Conservation (phyloP, 2,113 vertebrate genomes). For the Cyprinodon tularosa region DNA sequence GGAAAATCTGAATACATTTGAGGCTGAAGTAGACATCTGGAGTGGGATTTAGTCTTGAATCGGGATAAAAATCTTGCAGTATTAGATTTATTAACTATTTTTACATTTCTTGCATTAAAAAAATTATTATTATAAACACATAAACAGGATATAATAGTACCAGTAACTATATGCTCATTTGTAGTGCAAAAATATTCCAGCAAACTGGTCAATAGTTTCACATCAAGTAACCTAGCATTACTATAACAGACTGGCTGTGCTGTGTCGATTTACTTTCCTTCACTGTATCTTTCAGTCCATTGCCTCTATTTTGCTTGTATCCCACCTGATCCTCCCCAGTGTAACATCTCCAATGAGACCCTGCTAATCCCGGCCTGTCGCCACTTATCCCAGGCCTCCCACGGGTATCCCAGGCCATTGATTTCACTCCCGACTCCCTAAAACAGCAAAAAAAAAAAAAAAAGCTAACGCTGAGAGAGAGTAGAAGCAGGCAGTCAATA, state of each 20-base stretch:
- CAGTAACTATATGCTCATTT: too few species aligned
- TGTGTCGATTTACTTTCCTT: conserved; percentile 32
- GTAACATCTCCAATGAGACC: conserved; percentile 41
- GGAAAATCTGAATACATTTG: too few species aligned
- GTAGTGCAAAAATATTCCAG: not conserved
- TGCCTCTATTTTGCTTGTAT: conserved; percentile 43
- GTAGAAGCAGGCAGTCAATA: conserved; percentile 61
- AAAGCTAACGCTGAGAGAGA: conserved; percentile 11
- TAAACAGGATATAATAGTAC: too few species aligned
- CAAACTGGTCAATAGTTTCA: not conserved
- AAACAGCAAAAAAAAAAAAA: conserved; percentile 51
- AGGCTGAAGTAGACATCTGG: too few species aligned
- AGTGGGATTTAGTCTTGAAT: too few species aligned
- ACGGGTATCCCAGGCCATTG: conserved; percentile 61
- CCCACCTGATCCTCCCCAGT: conserved; percentile 15
- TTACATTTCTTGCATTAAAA: not conserved
- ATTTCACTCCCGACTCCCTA: conserved; percentile 59
- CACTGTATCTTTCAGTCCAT: conserved; percentile 38
- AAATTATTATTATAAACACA: not conserved
- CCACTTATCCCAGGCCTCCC: conserved; percentile 56
- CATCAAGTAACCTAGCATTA: not conserved
- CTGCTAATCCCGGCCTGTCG: conserved; percentile 38
- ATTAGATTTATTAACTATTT: not conserved
- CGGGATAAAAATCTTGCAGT: not conserved
- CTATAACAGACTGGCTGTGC: conserved; percentile 10